These are phyloP conservation scores for Antennarius maculatus DNA, from an alignment of 2,797 vertebrate species.

Conservation along the genomic window DNA sequence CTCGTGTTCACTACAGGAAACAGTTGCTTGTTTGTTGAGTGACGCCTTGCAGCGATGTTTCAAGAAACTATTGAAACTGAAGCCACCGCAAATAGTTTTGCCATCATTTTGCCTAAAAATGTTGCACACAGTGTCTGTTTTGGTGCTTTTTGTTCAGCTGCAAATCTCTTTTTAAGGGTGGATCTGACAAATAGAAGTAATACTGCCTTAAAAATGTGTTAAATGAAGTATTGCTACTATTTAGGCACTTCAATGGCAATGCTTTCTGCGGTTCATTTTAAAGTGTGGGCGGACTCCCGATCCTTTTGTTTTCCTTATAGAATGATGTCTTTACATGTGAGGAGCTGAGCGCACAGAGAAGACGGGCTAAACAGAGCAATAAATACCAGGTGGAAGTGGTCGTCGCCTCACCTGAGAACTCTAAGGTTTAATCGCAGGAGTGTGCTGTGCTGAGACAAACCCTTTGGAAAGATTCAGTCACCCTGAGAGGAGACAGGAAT, in stretches of 20 bases:
- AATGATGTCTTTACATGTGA: constrained; percentile 55
- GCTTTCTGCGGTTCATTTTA: constrained; percentile 55
- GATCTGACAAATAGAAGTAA: constrained; percentile 63
- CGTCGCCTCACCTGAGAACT: constrained; percentile 71
- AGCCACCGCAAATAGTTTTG: constrained; percentile 62
- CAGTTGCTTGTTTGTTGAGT: constrained; percentile 40
- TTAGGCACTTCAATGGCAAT: constrained; percentile 64
- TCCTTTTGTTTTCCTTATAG: constrained; percentile 42
- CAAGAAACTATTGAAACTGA: constrained; percentile 65
- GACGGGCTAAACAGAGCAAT: constrained; percentile 83
- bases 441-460: constrained; percentile 53
- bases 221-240: constrained; percentile 64
- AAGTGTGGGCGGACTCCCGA: constrained; percentile 37
- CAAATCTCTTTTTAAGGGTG: constrained; percentile 47
- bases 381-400: constrained; percentile 78
- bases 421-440: constrained; percentile 65
- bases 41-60: constrained; percentile 63
- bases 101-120: constrained; percentile 68
- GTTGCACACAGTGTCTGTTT: constrained; percentile 64
- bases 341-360: constrained; percentile 54
- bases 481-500: constrained; percentile 39
- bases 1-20: constrained; percentile 67
- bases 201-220: constrained; percentile 80
- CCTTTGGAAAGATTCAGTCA: constrained; percentile 58
- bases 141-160: constrained; percentile 34